phyloP scores from a whole-genome alignment of 2,113 vertebrate genomes.

The Mustela nigripes region DNA sequence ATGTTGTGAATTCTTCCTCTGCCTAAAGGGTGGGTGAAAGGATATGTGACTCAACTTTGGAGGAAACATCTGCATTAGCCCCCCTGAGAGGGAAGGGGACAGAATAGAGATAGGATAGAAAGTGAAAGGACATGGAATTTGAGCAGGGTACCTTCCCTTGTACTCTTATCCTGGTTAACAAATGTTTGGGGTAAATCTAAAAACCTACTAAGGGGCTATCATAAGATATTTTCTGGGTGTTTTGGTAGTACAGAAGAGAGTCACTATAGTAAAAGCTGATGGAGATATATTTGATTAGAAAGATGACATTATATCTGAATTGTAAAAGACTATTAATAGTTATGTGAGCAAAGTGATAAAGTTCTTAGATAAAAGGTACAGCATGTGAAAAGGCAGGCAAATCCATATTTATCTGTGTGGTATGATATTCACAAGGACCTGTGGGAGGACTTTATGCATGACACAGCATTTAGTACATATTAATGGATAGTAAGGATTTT shows the following conservation, averaged over 20 bases:
- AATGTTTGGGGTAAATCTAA: background rate
- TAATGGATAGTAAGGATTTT: background rate
- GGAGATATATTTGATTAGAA: background rate
- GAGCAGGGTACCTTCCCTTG: background rate
- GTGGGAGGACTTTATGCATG: background rate
- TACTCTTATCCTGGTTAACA: background rate
- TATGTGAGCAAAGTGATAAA: background rate
- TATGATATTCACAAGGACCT: background rate
- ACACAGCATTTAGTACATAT: background rate
- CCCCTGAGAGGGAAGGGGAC: background rate
- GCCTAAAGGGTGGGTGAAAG: background rate
- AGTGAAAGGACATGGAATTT: background rate
- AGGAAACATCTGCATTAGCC: background rate
- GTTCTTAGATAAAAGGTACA: background rate
- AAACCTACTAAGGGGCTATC: background rate
- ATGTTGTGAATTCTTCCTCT: background rate
- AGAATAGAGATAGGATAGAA: background rate
- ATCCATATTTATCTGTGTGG: background rate
- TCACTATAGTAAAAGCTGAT: background rate
- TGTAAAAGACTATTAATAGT: background rate
- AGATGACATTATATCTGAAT: background rate
- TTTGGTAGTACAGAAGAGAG: background rate
- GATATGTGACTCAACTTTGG: background rate
- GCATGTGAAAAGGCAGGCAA: background rate
- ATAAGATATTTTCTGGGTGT: background rate